Percentiles rank a stretch among this genome's conserved stretches.
Evolutionary conservation across 2,797 vertebrate genomes (phyloP).

Genomic region (Sciurus vulgaris): DNA sequence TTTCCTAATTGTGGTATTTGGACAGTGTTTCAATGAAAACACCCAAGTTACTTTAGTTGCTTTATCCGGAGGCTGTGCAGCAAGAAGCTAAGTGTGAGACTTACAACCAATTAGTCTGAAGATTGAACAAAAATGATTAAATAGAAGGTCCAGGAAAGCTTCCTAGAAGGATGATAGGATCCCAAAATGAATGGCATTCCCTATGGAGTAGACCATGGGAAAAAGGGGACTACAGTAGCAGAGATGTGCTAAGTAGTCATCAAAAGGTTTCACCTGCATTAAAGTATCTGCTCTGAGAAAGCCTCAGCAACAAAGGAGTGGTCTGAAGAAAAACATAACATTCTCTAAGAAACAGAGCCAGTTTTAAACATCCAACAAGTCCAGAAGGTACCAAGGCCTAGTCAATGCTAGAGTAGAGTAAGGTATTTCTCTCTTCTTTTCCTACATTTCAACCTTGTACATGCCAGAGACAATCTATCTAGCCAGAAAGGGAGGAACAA

Average conservation of each 20-base stretch:
- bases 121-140: not conserved
- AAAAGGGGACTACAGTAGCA: not conserved
- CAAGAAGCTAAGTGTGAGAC: not conserved
- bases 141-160: not conserved
- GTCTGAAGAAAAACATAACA: not conserved
- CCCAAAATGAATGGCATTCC: not conserved
- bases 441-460: not conserved
- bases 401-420: not conserved
- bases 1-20: not conserved
- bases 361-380: not conserved
- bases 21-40: not conserved
- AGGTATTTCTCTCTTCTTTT: not conserved
- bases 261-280: not conserved
- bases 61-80: not conserved
- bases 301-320: not conserved
- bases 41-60: not conserved
- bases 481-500: fast-evolving
- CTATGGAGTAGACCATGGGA: not conserved
- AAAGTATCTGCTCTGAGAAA: not conserved
- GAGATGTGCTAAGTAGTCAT: not conserved
- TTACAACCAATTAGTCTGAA: not conserved
- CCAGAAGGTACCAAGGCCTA: not conserved
- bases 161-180: not conserved
- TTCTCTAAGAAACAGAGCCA: not conserved
- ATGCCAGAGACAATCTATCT: not conserved